Evolutionary conservation across 2,797 vertebrate genomes (phyloP).

Genomic region (Monodelphis domestica): DNA sequence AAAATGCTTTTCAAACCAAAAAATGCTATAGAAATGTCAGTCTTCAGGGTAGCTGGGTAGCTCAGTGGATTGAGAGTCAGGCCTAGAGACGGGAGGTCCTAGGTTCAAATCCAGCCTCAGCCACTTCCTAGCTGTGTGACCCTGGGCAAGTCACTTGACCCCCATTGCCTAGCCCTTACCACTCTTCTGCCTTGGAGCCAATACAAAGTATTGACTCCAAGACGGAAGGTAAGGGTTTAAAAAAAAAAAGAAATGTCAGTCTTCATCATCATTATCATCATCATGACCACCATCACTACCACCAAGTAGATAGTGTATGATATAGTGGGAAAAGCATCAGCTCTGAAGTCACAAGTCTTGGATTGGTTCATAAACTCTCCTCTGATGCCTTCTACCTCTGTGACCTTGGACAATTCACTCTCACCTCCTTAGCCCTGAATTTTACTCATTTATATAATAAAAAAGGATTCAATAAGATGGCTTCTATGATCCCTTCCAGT

Average conservation of each 20-base stretch:
- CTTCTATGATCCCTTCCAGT: not conserved
- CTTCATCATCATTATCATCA: not conserved
- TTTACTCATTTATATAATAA: not conserved
- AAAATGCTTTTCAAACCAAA: not conserved
- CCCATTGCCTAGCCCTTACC: no score
- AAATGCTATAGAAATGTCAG: not conserved
- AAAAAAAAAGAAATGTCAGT: not conserved
- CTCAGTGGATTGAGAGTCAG: no score
- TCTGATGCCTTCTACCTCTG: not conserved
- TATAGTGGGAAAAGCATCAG: not conserved
- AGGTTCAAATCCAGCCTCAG: no score
- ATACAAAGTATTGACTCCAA: no score
- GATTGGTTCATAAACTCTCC: not conserved
- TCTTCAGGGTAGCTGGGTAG: no score
- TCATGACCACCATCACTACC: not conserved
- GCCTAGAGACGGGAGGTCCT: no score
- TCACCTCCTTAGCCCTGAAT: not conserved
- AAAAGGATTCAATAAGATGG: not conserved
- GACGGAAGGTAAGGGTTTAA: no score
- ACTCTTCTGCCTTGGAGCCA: no score
- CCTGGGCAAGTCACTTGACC: no score
- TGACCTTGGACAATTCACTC: not conserved
- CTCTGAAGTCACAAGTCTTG: not conserved
- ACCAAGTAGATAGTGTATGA: not conserved
- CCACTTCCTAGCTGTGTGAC: no score